Base-by-base conservation (phyloP, 2,113 vertebrate genomes). In the Lutjanus erythropterus region DNA sequence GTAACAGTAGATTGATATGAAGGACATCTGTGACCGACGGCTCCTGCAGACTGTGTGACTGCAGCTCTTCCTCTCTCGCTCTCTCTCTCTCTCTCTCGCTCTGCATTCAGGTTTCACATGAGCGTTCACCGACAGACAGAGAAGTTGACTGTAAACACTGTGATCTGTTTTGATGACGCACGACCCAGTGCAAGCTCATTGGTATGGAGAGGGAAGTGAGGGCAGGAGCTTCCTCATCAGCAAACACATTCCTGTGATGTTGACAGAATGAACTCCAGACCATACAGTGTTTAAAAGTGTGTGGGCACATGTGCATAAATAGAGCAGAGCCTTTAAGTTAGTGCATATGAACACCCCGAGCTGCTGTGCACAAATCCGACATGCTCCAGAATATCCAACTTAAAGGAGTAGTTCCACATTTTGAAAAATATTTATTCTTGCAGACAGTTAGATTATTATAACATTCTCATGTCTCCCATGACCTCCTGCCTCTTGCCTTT, bases 161-260 rank as follows among this genome's bases (percentile, higher is more conserved):
- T 31, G 61, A 84, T 88, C 58, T 92, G 86, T 85, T 94, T 73
- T 88, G 90, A 91, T 93, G 91, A 93, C 80, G 85, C 90, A 89
- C 81, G 39, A 75, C 71, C 62, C 79, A 37, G 80, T 56, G 73
- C 56, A 23, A 75, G 84, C 69, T 83, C 77, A 85, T 67, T 91
- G 82, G 88, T 83, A 86, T 86, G 67, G 65, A 86, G 86, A 80
- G 76, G 49, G 55, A 89, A 75, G 46, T 84, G 78, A 88, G 83
- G 85, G 80, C 78, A 56, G 75, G 59, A 79, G 75, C 78, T 83
- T 88, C 80, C 79, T 86, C 82, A 66, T 71, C 80, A 84, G 76
- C 55, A 83, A 66, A 78, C 77, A 23, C 68, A 78, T 85, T 75
- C 70, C 82, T 86, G 62, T 64, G 56, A 69, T 58, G 46, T 41